Base-by-base conservation (phyloP, 1,140 invertebrate genomes). In the Octopus bimaculoides region DNA sequence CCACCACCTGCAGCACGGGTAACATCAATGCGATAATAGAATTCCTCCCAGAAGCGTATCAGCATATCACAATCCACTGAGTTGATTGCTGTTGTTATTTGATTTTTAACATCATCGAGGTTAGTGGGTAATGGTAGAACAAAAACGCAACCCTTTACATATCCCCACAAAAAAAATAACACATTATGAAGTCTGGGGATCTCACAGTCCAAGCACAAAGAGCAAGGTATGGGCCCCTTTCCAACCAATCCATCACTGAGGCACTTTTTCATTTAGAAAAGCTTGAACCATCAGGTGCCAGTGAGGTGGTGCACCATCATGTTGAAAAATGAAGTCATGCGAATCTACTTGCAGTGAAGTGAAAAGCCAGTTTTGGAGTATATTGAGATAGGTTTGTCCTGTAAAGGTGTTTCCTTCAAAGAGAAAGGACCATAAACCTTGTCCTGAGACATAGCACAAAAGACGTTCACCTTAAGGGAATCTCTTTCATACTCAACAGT, bases 281-380 rank as follows among this genome's bases (percentile, higher is more conserved):
- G 12, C 1, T n/a, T n/a, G 61, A 66, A 66, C 61, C 1, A 66
- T 66, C 61, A 66, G 61, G 61, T 66, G 61, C 61, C 61, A n/a
- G 3, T 66, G 1, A 3, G 61, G 61, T 3, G 12, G 1, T 66
- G 61, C 3, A 2, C 61, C 61, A 66, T 66, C 61, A 2, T 66
- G 61, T 66, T 66, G 61, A n/a, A 66, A 66, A 66, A 66, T 66
- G 61, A 66, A 66, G 61, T 66, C 3, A 66, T 12, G 61, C 2
- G 61, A 66, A 66, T n/a, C n/a, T n/a, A 3, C 1, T 66, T 66
- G 61, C 61, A 66, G 61, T 66, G 61, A 66, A 66, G 61, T 66
- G 61, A 66, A 66, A 3, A 66, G 61, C 61, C 61, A 66, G 61
- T 66, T 66, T 66, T 66, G 61, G 61, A 66, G 61, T n/a, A 66